phyloP scores from a whole-genome alignment of 1,140 invertebrate species.

The Drosophila trapezifrons region DNA sequence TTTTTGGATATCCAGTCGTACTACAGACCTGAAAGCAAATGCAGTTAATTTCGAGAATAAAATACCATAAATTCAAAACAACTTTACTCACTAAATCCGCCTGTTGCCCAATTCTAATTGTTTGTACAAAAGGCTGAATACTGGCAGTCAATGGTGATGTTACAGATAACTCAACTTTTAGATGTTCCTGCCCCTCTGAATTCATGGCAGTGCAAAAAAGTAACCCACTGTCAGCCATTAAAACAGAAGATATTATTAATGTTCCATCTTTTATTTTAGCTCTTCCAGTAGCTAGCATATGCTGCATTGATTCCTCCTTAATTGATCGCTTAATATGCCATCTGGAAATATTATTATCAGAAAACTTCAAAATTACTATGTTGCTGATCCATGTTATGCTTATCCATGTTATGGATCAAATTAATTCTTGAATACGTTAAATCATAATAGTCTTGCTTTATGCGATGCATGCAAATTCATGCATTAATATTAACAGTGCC shows the following conservation, averaged over 20 bases:
- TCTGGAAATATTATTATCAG: constrained; percentile 55
- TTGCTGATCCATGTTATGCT: too few relatives aligned
- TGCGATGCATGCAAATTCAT: too few relatives aligned
- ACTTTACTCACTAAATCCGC: constrained; percentile 85
- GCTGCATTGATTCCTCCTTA: constrained; percentile 85
- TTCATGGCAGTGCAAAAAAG: constrained; percentile 86
- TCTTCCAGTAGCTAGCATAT: constrained; percentile 83
- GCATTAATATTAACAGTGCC: too few relatives aligned
- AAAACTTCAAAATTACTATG: too few relatives aligned
- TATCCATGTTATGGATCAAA: too few relatives aligned
- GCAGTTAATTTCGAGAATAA: constrained; percentile 8
- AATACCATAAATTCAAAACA: not conserved
- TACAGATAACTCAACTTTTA: constrained; percentile 85
- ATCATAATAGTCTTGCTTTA: too few relatives aligned
- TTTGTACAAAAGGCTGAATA: constrained; percentile 85
- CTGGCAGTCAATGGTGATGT: constrained; percentile 85
- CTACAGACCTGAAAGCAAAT: constrained; percentile 86
- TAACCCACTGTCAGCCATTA: constrained; percentile 85
- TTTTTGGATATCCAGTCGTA: constrained; percentile 90
- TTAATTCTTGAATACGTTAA: too few relatives aligned
- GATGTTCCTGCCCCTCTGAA: constrained; percentile 85
- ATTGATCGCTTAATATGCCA: constrained; percentile 85
- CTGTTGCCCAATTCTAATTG: constrained; percentile 85
- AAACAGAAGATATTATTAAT: constrained; percentile 85
- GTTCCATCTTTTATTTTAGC: constrained; percentile 85